Percentiles rank a stretch among this genome's conserved stretches.
These are phyloP conservation scores for Alviniconcha strummeri DNA, from an alignment of 2,888 invertebrate species.

Conservation along the genomic window DNA sequence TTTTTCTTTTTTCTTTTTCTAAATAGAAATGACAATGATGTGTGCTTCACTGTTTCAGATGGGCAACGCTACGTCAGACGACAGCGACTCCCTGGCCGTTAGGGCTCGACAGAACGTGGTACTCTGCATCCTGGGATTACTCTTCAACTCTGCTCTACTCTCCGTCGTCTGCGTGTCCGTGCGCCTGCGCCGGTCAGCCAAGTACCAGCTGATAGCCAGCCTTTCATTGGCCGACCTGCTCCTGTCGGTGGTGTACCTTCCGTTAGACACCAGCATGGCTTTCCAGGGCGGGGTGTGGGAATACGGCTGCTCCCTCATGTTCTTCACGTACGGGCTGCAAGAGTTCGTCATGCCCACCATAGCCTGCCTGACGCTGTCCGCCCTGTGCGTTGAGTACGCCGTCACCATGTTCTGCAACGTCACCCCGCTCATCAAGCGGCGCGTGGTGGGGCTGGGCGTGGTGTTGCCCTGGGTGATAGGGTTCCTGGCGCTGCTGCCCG, in stretches of 20 bases:
- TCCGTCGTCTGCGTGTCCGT: constrained; percentile 32
- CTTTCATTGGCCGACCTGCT: constrained; percentile 40
- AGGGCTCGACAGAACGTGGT: constrained; percentile 32
- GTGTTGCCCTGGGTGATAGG: constrained; percentile 21
- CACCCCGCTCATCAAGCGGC: background rate
- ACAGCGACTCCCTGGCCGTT: constrained; percentile 1
- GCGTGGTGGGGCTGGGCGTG: constrained; percentile 14
- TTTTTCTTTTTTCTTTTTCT: background rate
- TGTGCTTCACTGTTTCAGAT: constrained; percentile 1
- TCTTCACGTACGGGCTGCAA: constrained; percentile 29
- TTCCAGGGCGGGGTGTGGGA: constrained; percentile 20
- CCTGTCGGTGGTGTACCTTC: constrained; percentile 29
- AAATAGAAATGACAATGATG: background rate
- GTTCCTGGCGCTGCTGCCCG: constrained; percentile 11
- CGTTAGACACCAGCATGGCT: constrained; percentile 35
- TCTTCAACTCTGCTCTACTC: constrained; percentile 32
- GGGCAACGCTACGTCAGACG: constrained; percentile 2
- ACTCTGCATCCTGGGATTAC: constrained; percentile 31
- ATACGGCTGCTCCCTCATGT: constrained; percentile 19
- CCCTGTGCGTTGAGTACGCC: constrained; percentile 25
- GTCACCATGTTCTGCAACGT: constrained; percentile 22
- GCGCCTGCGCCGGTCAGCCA: constrained; percentile 37
- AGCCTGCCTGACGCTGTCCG: constrained; percentile 23
- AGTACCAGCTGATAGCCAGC: constrained; percentile 40
- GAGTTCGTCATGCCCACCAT: constrained; percentile 31